Base-by-base conservation (phyloP, 1,140 invertebrate genomes). In the Penaeus vannamei region DNA sequence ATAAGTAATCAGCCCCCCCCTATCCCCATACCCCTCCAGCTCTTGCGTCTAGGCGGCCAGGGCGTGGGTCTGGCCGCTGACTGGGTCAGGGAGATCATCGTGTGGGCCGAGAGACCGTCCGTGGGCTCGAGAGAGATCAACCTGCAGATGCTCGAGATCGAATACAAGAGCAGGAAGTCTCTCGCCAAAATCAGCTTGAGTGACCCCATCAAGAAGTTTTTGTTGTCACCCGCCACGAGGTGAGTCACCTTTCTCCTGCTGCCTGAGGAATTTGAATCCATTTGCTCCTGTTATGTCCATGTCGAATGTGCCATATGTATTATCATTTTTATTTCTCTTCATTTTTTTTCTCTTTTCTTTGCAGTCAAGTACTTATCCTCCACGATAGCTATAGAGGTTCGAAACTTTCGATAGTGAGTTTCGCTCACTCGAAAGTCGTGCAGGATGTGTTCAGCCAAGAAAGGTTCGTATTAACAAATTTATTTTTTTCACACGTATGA, bases 1-100 rank as follows among this genome's bases (percentile, higher is more conserved):
- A 53, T 85, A 85, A 26, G 64, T 22, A 32, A 14, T 12, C 20
- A 7, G 1, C 19, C 17, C 19, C n/a, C 22, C 42, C 23, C 23
- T 2, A 0, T 14, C 23, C 29, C 64, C 7, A n/a, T 14, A 3
- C 60, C 36, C 10, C 60, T 26, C 23, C 53, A 87, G 86, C 77
- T 87, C 20, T 20, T 85, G 62, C 69, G 88, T 7, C 62, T 90
- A 8, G 60, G 17, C 29, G 88, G 84, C 32, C 64, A 69, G 32
- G 88, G 88, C 10, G 88, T 85, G 20, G 88, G 84, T 1, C 46
- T 90, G 19, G 88, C 72, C 0, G 84, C 82, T 36, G 88, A 90
- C 77, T 90, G 88, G 88, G 77, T 90, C 22, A 79, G 88, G 20
- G 88, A 90, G 62, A 77, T 86, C 60, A 69, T 90, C 42, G 79